A percentile compares a stretch with the other conserved stretches of the same genome.
These are phyloP conservation scores for Zelleria hepariella DNA, from an alignment of 2,888 invertebrate species.

Conservation along the genomic window DNA sequence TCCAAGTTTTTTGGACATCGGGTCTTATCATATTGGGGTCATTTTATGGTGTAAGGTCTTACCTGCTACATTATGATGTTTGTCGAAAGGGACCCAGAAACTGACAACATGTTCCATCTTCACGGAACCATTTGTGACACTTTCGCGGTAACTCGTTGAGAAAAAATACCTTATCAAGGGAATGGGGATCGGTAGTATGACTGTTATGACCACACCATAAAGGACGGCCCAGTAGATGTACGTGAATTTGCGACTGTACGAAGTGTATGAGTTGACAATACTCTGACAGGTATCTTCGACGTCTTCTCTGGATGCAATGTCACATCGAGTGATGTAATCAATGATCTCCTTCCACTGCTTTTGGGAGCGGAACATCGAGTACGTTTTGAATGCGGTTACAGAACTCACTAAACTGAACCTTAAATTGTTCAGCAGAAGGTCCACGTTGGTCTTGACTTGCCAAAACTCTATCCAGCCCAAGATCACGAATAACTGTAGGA, in stretches of 20 bases:
- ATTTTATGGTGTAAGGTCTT: background rate
- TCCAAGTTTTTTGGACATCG: background rate
- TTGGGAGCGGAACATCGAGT: background rate
- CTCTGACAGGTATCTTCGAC: background rate
- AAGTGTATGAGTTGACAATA: slow-evolving; percentile 1
- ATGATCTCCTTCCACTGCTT: background rate
- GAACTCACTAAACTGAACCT: background rate
- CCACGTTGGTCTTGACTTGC: background rate
- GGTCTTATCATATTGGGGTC: no score
- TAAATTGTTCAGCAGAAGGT: background rate
- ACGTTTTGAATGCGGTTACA: background rate
- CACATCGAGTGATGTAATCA: background rate
- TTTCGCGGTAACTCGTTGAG: background rate
- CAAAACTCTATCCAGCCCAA: background rate
- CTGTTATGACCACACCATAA: background rate
- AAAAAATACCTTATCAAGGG: background rate
- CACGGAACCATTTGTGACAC: background rate
- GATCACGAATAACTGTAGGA: background rate
- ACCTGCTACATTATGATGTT: background rate
- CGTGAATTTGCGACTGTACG: background rate
- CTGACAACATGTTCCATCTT: background rate
- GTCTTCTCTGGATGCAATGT: background rate
- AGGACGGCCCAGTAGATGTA: background rate
- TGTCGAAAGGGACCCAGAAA: background rate
- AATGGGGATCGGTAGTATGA: background rate